These are phyloP conservation scores for Passer montanus DNA, from an alignment of 2,113 vertebrate species.

Conservation along the genomic window DNA sequence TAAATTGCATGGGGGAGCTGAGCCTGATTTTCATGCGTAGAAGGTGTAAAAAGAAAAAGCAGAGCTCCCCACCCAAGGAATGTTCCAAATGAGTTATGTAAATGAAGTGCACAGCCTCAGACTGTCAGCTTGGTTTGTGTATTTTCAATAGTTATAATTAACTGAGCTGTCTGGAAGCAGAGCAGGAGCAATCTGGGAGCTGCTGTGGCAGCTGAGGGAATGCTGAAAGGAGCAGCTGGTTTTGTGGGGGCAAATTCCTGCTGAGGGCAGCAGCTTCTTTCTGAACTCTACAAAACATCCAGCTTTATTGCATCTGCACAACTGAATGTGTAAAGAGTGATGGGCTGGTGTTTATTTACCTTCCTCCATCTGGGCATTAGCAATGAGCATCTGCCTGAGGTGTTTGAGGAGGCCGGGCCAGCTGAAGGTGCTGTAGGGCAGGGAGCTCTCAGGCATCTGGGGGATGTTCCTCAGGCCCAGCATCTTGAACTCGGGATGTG, in stretches of 20 bases:
- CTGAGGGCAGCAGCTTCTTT: neutral
- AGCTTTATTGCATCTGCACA: neutral
- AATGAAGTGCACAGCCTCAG: neutral
- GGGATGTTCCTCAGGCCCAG: conserved; percentile 88
- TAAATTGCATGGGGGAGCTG: neutral
- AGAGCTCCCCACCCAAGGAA: neutral
- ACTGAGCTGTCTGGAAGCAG: neutral
- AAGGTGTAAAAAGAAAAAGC: neutral
- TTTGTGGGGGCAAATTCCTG: conserved; percentile 9
- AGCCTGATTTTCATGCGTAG: neutral
- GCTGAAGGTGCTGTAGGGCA: conserved; percentile 87
- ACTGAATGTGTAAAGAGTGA: neutral
- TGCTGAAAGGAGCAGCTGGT: neutral
- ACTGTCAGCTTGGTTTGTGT: neutral
- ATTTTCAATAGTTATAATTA: conserved; percentile 17
- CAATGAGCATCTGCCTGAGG: conserved; percentile 94
- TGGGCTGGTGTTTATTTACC: conserved; percentile 71
- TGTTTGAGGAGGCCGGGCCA: conserved; percentile 91
- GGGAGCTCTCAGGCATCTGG: conserved; percentile 85
- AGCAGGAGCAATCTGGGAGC: neutral
- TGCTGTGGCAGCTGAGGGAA: conserved; percentile 28
- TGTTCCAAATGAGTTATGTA: neutral
- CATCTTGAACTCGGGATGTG: conserved; percentile 94
- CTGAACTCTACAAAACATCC: neutral
- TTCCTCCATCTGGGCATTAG: conserved; percentile 92